Percentiles rank a stretch among this genome's conserved stretches.
Evolutionary conservation across 2,113 vertebrate genomes (phyloP).

Genomic region (Actenoides lindsayi): DNA sequence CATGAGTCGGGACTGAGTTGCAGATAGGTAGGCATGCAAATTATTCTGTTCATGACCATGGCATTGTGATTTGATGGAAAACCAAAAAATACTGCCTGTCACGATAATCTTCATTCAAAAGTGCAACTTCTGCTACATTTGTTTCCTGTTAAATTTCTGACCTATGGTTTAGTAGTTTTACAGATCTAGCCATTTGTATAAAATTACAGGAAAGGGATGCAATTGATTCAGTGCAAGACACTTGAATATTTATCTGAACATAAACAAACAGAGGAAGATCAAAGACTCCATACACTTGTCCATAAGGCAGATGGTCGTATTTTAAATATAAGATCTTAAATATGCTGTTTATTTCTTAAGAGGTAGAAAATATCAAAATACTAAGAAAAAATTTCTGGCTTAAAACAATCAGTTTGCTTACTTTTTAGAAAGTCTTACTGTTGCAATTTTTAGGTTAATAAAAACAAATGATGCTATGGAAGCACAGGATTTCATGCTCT

Average conservation of each 20-base stretch:
- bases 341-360: conserved; percentile 65
- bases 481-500: conserved; percentile 43
- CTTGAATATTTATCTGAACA: conserved; percentile 37
- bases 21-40: neutral
- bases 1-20: neutral
- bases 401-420: conserved; percentile 60
- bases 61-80: neutral
- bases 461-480: conserved; percentile 50
- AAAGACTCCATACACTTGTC: conserved; percentile 60
- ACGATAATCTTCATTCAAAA: neutral
- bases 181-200: neutral
- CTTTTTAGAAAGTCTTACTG: conserved; percentile 57
- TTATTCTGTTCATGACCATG: neutral
- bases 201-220: conserved; percentile 30
- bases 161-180: neutral
- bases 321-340: conserved; percentile 72
- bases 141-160: conserved; percentile 23
- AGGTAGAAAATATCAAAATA: conserved; percentile 81
- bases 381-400: conserved; percentile 62
- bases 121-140: conserved; percentile 29
- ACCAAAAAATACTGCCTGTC: neutral
- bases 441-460: conserved; percentile 45
- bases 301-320: conserved; percentile 79
- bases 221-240: conserved; percentile 51
- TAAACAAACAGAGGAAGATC: conserved; percentile 55